phyloP scores from a whole-genome alignment of 2,888 invertebrate species.

The Rhagonycha lutea region DNA sequence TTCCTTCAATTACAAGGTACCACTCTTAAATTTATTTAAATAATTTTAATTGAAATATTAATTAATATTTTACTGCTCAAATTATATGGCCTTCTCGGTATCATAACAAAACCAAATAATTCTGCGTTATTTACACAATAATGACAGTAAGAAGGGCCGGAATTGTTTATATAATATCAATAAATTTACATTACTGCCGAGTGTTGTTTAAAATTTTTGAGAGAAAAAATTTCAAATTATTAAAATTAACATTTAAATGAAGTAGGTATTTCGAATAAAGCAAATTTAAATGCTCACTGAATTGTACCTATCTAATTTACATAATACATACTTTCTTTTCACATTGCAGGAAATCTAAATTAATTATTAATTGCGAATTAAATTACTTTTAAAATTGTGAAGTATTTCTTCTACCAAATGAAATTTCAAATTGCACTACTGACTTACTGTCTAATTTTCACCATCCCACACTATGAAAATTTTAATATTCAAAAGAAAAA shows the following conservation, averaged over 20 bases:
- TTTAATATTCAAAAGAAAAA: too few species aligned
- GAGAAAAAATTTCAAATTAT: not conserved
- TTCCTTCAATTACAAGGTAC: conserved; percentile 76
- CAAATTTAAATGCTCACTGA: not conserved
- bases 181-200: not conserved
- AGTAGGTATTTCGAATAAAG: not conserved
- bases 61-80: too few species aligned
- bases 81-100: too few species aligned
- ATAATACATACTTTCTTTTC: not conserved
- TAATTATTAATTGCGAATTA: not conserved
- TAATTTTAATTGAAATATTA: too few species aligned
- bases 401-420: not conserved
- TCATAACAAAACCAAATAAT: too few species aligned
- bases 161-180: too few species aligned
- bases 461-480: too few species aligned
- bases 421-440: not conserved
- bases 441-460: not conserved
- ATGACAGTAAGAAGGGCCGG: too few species aligned
- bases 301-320: not conserved
- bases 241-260: not conserved
- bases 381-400: not conserved
- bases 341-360: not conserved
- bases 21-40: not conserved
- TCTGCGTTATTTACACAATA: too few species aligned
- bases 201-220: not conserved